These are phyloP conservation scores for Coptotermes formosanus DNA, from an alignment of 1,140 invertebrate species.

Conservation along the genomic window DNA sequence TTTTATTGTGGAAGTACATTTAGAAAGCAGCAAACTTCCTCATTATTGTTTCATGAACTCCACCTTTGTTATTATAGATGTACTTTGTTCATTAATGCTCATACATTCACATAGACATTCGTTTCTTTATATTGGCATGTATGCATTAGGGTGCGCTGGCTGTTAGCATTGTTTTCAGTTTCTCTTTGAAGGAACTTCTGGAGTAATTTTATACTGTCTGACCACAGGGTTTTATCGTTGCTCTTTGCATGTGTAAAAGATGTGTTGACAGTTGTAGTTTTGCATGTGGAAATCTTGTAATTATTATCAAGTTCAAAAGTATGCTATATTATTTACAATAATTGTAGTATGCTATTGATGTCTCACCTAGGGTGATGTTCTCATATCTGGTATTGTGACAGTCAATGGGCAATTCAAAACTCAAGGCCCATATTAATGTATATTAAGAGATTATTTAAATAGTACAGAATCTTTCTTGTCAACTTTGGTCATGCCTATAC, in stretches of 20 bases:
- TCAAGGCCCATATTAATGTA: too few species aligned
- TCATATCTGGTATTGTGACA: too few species aligned
- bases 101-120: neutral
- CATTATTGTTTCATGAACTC: neutral
- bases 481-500: too few species aligned
- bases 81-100: neutral
- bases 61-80: neutral
- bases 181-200: neutral
- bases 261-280: neutral
- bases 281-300: neutral
- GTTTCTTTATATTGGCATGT: neutral
- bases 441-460: too few species aligned
- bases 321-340: too few species aligned
- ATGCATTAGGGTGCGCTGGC: too few species aligned
- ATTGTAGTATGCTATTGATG: too few species aligned
- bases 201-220: neutral
- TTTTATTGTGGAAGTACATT: constrained; percentile 25
- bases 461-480: too few species aligned
- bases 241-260: neutral
- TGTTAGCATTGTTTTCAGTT: too few species aligned
- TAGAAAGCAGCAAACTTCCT: neutral
- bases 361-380: too few species aligned
- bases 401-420: too few species aligned
- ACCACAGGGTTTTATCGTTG: neutral
- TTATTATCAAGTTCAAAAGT: neutral